Evolutionary conservation across 1,140 invertebrate genomes (phyloP).

Genomic region (Drosophila virilis): DNA sequence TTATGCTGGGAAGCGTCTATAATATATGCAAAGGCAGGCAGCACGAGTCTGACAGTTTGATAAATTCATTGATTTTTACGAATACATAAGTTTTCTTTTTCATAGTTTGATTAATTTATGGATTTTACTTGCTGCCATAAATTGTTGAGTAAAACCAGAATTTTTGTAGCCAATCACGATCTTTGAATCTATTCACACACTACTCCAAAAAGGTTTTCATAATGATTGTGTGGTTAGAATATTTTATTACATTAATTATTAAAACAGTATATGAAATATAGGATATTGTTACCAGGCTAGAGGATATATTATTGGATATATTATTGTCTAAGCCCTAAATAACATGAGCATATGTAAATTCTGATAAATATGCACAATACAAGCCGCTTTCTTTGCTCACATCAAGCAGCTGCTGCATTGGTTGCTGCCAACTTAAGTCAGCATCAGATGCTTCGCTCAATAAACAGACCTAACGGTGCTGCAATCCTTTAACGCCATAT

Average conservation of each 20-base stretch:
- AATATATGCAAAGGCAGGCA: not conserved
- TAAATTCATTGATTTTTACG: not conserved
- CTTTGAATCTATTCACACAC: not conserved
- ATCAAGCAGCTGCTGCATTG: constrained; percentile 25
- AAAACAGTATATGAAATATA: too few relatives aligned
- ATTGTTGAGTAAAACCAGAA: not conserved
- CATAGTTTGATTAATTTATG: constrained; percentile 9
- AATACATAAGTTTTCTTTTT: constrained; percentile 4
- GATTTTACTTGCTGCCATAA: constrained; percentile 6
- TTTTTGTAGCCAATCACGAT: constrained; percentile 20
- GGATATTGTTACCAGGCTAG: too few relatives aligned
- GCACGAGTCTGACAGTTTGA: constrained; percentile 1
- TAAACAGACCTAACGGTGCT: constrained; percentile 62
- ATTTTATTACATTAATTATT: not conserved
- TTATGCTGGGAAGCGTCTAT: not conserved
- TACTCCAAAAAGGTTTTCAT: not conserved
- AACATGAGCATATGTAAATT: constrained; percentile 4
- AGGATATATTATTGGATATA: too few relatives aligned
- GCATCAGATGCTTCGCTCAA: constrained; percentile 14
- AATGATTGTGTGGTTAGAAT: not conserved
- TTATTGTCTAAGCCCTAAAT: too few relatives aligned
- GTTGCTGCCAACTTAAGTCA: not conserved
- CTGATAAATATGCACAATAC: not conserved
- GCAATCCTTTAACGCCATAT: constrained; percentile 61
- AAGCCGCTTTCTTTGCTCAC: not conserved